Conservation (phyloP, 2,888 invertebrate genomes). For the Anarsia innoxiella region DNA sequence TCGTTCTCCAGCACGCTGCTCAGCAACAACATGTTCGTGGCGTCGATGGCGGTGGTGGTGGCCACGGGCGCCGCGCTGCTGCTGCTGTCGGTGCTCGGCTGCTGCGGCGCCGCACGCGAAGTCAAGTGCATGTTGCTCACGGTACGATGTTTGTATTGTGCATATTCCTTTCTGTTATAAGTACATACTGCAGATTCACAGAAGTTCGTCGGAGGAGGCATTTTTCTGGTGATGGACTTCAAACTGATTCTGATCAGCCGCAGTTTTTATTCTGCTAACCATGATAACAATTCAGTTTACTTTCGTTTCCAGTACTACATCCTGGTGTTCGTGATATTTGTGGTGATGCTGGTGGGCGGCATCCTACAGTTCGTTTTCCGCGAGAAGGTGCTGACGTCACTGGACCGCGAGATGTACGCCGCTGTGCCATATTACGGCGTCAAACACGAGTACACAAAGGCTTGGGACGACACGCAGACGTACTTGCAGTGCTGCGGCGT, state of each 20-base stretch:
- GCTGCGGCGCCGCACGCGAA: conserved; percentile 95
- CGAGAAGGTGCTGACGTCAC: conserved; percentile 84
- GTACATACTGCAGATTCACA: too few species aligned
- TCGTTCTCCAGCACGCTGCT: conserved; percentile 89
- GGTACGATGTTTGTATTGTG: too few species aligned
- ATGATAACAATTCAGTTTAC: too few species aligned
- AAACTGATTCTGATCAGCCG: too few species aligned
- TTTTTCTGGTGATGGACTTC: too few species aligned
- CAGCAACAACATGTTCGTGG: conserved; percentile 90
- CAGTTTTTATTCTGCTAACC: too few species aligned
- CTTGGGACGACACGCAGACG: conserved; percentile 93
- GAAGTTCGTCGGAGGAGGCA: too few species aligned
- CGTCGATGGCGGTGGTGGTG: conserved; percentile 88
- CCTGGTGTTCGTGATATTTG: conserved; percentile 89
- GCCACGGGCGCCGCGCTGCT: conserved; percentile 88
- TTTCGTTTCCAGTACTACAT: conserved; percentile 86
- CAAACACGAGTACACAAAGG: conserved; percentile 80
- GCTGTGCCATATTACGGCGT: conserved; percentile 84
- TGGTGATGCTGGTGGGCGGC: conserved; percentile 92
- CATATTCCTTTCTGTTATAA: too few species aligned
- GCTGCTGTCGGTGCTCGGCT: conserved; percentile 91
- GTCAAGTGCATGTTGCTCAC: conserved; percentile 94
- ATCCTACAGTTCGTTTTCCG: conserved; percentile 93
- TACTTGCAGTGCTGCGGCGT: conserved; percentile 91
- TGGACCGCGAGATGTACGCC: conserved; percentile 86